These are phyloP conservation scores for Trinectes maculatus DNA, from an alignment of 2,113 vertebrate genomes.

Conservation along the genomic window DNA sequence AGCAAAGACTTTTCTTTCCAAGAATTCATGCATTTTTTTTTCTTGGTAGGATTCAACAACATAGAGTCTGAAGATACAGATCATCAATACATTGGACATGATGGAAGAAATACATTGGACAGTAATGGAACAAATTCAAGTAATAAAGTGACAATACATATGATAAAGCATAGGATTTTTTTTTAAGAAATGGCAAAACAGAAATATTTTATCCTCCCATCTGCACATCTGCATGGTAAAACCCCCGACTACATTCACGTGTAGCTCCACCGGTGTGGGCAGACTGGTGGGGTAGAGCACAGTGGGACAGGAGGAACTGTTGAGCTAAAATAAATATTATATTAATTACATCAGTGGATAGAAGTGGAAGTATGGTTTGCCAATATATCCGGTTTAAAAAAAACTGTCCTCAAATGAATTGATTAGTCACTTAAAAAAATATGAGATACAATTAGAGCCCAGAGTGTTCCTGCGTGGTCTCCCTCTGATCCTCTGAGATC, in stretches of 20 bases:
- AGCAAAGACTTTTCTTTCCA: slow-evolving; percentile 75
- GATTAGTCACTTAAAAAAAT: slow-evolving; percentile 71
- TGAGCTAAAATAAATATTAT: slow-evolving; percentile 51
- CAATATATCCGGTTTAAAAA: slow-evolving; percentile 58
- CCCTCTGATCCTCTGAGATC: slow-evolving; percentile 67
- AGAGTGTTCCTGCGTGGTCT: slow-evolving; percentile 72
- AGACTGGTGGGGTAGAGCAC: slow-evolving; percentile 63
- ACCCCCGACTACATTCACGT: slow-evolving; percentile 80
- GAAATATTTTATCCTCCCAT: slow-evolving; percentile 57
- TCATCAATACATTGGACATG: slow-evolving; percentile 71
- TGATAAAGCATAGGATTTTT: slow-evolving; percentile 61
- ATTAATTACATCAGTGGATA: slow-evolving; percentile 60
- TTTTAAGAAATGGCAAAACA: slow-evolving; percentile 61
- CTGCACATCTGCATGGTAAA: slow-evolving; percentile 60
- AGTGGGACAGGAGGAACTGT: slow-evolving; percentile 57
- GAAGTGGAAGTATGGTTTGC: slow-evolving; percentile 60
- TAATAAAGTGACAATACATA: slow-evolving; percentile 74
- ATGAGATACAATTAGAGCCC: slow-evolving; percentile 73
- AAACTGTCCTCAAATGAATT: slow-evolving; percentile 59
- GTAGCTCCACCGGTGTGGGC: slow-evolving; percentile 64
- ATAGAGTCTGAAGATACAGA: slow-evolving; percentile 76
- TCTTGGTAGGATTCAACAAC: slow-evolving; percentile 74
- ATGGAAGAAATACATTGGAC: slow-evolving; percentile 71
- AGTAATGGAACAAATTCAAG: slow-evolving; percentile 75
- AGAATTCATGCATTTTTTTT: slow-evolving; percentile 77